Evolutionary conservation across 2,888 invertebrate species (phyloP), one percentile per base, ranked within the genome.

Genomic region (Drosophila helvetica): DNA sequence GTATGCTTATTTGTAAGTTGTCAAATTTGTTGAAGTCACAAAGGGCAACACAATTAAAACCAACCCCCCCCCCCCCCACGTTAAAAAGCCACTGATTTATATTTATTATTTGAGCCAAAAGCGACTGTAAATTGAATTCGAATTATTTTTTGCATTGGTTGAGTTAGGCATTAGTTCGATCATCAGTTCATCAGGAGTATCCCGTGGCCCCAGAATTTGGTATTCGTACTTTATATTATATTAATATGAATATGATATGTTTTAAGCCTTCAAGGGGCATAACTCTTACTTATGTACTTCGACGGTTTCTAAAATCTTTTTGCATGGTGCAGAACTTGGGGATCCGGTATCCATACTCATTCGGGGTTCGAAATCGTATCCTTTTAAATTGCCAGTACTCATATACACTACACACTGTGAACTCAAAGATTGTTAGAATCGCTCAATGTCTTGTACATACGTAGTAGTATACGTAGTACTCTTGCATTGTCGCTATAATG

Each of bases 341-440:
- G 12, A 33, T 33, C 33, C 33, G 33, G 1, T 15, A 38, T 38
- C n/a, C 38, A 6, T 15, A 6, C 6, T 0, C 5, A 38, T 38
- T 38, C 15, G 38, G 38, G 6, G 38, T 2, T 38, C 15, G n/a
- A 15, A 38, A n/a, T 38, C 7, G 1, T 38, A 38, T 38, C n/a
- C 2, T n/a, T 38, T 38, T n/a, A 0, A 38, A 38, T 38, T 38
- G n/a, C 7, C 38, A n/a, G 38, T 38, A 38, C 15, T 38, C 15
- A 4, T 38, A 15, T 2, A 38, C 15, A 6, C 38, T 6, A 38
- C 15, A 15, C 38, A 38, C 38, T 64, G 55, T 63, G 56, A 45
- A 56, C 63, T 57, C 72, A 47, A 45, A 72, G 57, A 73, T 64
- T 64, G 56, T 47, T 56, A 70, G 73, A 52, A 72, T 45, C 19